A percentile compares a stretch with the other conserved stretches of the same genome.
These are phyloP conservation scores for Lemur catta DNA, from an alignment of 2,797 vertebrate genomes.

Conservation along the genomic window DNA sequence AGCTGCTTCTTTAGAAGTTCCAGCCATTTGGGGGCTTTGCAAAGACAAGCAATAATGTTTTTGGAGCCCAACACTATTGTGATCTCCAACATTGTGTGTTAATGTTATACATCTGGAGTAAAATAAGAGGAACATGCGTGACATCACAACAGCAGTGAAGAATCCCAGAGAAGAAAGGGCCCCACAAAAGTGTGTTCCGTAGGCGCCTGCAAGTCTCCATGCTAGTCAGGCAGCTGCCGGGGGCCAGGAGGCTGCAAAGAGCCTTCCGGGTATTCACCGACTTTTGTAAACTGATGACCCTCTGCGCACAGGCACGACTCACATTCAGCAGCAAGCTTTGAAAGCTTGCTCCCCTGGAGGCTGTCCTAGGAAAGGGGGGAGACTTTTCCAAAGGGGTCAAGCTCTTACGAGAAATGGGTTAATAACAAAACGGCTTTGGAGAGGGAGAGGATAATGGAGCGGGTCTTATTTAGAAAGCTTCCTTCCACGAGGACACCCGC, in stretches of 20 bases:
- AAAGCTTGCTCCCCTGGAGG: background rate
- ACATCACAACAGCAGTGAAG: background rate
- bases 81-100: background rate
- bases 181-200: background rate
- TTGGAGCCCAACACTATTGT: background rate
- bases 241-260: background rate
- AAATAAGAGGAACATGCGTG: background rate
- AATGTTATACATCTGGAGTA: constrained; percentile 23
- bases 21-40: background rate
- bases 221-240: background rate
- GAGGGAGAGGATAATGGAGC: background rate
- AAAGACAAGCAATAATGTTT: background rate
- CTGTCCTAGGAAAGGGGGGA: background rate
- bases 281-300: background rate
- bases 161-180: background rate
- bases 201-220: background rate
- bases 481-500: background rate
- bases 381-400: background rate
- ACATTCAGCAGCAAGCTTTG: background rate
- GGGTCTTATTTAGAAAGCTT: background rate
- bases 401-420: background rate
- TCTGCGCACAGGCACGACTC: background rate
- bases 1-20: background rate
- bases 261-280: accelerated
- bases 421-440: background rate